Evolutionary conservation across 1,140 invertebrate species (phyloP).

Genomic region (Drosophila subobscura): DNA sequence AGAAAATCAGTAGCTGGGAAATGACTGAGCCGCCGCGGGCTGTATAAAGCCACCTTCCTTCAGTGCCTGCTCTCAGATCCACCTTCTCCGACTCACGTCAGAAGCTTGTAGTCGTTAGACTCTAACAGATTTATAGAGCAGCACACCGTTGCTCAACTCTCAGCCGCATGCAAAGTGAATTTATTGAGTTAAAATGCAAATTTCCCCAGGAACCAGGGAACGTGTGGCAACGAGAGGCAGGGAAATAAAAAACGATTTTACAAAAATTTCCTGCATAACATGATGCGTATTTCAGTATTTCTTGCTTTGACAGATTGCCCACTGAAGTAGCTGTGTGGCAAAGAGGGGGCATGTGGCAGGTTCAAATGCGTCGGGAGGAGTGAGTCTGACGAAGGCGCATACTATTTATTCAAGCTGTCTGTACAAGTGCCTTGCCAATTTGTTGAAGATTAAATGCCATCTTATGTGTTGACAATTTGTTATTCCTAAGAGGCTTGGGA

Average conservation of each 20-base stretch:
- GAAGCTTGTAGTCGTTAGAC: constrained; percentile 51
- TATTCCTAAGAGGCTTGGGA: constrained; percentile 37
- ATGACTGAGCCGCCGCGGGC: constrained; percentile 63
- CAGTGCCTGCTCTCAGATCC: not conserved
- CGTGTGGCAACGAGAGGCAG: not conserved
- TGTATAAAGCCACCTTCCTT: constrained; percentile 35
- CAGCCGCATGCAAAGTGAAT: constrained; percentile 79
- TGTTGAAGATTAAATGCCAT: constrained; percentile 80
- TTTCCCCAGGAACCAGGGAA: constrained; percentile 52
- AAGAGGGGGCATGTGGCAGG: not conserved
- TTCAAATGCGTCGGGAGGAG: not conserved
- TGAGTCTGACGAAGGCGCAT: constrained; percentile 42
- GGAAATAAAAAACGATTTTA: constrained; percentile 60
- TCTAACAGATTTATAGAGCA: constrained; percentile 80
- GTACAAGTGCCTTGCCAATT: constrained; percentile 76
- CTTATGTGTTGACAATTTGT: constrained; percentile 81
- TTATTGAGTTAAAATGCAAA: constrained; percentile 83
- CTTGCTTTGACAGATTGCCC: constrained; percentile 69
- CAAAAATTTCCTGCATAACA: constrained; percentile 72
- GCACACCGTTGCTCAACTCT: constrained; percentile 45
- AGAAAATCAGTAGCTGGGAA: constrained; percentile 70
- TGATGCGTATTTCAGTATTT: constrained; percentile 54
- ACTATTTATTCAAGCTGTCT: constrained; percentile 78
- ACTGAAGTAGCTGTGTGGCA: constrained; percentile 13
- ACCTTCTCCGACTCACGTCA: constrained; percentile 8